Evolutionary conservation across 2,797 vertebrate genomes (phyloP), one percentile per base, ranked within the genome.

Genomic region (Epinephelus coioides): DNA sequence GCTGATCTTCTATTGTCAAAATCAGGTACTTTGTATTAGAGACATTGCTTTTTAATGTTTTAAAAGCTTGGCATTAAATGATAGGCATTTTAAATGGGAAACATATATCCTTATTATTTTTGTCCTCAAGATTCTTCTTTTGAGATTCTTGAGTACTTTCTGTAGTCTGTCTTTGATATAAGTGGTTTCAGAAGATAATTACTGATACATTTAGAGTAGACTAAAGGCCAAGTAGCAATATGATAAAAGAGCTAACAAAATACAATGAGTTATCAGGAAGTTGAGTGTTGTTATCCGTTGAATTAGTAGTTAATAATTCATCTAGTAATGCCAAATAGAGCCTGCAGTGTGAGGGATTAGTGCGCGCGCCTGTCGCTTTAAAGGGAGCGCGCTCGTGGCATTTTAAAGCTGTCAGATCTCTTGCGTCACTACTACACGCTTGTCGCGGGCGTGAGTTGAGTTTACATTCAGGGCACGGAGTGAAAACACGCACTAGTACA

Each of bases 391-490:
- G 83, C 90, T 38, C 82, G 21, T 82, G 71, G 49, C 87, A 69
- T 89, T 90, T 43, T 85, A 83, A 86, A 87, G 62, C 79, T 73
- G 89, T 70, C 72, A 47, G 40, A 3, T 69, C 56, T 34, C 18
- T 25, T 60, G 84, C 92, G 92, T 94, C 92, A 92, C 85, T 70
- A 89, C 90, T 84, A 86, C 90, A 84, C 84, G 79, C 82, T 68
- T 40, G 83, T 85, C 82, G 81, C 86, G 72, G 83, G 86, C 87
- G 85, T 73, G 86, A 81, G 84, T 75, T 25, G 86, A 91, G 91
- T 95, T 94, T 89, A 92, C 87, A 93, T 88, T 93, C 90, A 47
- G 71, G 9, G 62, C 90, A 91, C 92, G 84, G 38, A 88, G 66
- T 13, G 50, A 79, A 73, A 72, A 84, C 83, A 82, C 88, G 23